A percentile compares a stretch with the other conserved stretches of the same genome.
phyloP scores from a whole-genome alignment of 2,888 invertebrate species.

The Neelides folsomi region DNA sequence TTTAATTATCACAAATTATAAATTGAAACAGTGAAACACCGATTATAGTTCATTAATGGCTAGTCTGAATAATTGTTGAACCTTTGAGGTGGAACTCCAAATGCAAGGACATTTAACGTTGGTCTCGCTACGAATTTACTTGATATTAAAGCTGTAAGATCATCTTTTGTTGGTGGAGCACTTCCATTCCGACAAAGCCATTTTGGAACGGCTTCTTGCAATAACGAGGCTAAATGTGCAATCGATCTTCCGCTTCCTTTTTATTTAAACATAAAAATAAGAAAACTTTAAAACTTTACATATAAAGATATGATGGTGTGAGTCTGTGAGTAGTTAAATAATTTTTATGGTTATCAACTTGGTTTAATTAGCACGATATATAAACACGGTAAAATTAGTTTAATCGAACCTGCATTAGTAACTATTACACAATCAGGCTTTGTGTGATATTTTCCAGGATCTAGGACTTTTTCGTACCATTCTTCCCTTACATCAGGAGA shows the following conservation, averaged over 20 bases:
- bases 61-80: background rate
- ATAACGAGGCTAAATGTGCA: constrained; percentile 21
- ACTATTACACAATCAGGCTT: constrained; percentile 21
- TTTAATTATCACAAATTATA: too few species aligned
- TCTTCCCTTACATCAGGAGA: constrained; percentile 6
- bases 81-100: constrained; percentile 16
- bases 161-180: constrained; percentile 8
- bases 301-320: too few species aligned
- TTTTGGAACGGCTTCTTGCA: constrained; percentile 19
- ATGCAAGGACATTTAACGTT: constrained; percentile 19
- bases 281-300: too few species aligned
- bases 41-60: too few species aligned
- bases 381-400: too few species aligned
- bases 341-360: too few species aligned
- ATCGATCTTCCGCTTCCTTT: constrained; percentile 16
- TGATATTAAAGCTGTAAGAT: constrained; percentile 16
- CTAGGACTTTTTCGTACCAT: constrained; percentile 23
- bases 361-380: too few species aligned
- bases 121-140: constrained; percentile 21
- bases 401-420: constrained; percentile 22
- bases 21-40: too few species aligned
- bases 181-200: constrained; percentile 18
- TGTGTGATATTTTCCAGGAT: constrained; percentile 9
- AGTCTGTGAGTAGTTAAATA: too few species aligned
- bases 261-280: too few species aligned